Evolutionary conservation across 1,140 invertebrate species (phyloP).

Genomic region (Druon quercuslanigerum): DNA sequence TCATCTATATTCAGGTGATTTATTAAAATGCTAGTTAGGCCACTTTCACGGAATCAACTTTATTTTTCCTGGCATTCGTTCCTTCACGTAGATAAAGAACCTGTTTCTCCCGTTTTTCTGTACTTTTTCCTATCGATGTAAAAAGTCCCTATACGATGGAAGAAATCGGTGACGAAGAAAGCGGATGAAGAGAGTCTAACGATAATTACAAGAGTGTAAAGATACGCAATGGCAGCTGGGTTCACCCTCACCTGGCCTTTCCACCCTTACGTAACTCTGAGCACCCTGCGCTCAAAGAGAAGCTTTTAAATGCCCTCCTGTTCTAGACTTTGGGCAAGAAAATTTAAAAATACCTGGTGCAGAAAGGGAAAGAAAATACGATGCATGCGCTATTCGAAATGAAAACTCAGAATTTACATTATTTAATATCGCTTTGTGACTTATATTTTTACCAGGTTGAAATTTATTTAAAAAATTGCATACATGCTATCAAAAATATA

Average conservation of each 20-base stretch:
- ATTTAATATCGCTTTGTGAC: too few relatives aligned
- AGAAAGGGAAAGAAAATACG: not conserved
- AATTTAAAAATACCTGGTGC: not conserved
- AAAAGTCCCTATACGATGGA: not conserved
- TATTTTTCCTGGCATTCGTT: too few relatives aligned
- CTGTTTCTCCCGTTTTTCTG: not conserved
- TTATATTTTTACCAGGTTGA: too few relatives aligned
- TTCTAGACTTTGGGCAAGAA: not conserved
- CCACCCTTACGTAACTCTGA: conserved; percentile 30
- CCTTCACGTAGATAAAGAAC: not conserved
- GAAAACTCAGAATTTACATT: too few relatives aligned
- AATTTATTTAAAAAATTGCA: too few relatives aligned
- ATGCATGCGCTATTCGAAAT: too few relatives aligned
- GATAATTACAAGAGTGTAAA: conserved; percentile 46
- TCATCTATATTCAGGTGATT: too few relatives aligned
- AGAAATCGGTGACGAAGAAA: not conserved
- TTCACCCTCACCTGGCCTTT: conserved; percentile 54
- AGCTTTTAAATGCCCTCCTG: not conserved
- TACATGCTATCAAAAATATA: too few relatives aligned
- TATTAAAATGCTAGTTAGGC: too few relatives aligned
- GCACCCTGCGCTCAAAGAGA: conserved; percentile 39
- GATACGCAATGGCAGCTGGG: conserved; percentile 46
- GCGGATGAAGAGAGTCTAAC: not conserved
- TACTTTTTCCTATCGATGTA: not conserved
- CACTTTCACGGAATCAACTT: too few relatives aligned